These are phyloP conservation scores for Talpa occidentalis DNA, from an alignment of 2,113 vertebrate species.

Conservation along the genomic window DNA sequence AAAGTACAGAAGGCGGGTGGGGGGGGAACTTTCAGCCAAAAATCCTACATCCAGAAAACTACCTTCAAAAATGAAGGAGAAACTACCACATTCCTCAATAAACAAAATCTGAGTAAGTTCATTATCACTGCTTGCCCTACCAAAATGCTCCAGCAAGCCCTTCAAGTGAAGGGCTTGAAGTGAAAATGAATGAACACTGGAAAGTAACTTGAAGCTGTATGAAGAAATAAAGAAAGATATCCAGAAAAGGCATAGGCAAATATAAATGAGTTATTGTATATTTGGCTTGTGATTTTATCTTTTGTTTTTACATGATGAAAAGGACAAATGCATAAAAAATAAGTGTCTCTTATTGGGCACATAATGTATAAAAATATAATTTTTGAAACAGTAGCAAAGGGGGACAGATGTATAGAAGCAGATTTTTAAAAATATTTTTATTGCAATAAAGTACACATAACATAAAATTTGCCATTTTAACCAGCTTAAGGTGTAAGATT, in stretches of 20 bases:
- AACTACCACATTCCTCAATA: background rate
- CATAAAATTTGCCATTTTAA: background rate
- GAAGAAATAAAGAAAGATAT: background rate
- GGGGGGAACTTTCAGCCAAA: background rate
- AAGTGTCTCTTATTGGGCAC: background rate
- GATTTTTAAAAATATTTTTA: background rate
- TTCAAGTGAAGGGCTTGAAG: too few relatives aligned
- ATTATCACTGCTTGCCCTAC: background rate
- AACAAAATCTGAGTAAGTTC: background rate
- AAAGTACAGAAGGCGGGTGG: background rate
- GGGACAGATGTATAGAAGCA: background rate
- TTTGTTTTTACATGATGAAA: constrained; percentile 17
- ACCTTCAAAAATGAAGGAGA: background rate
- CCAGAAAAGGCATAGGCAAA: background rate
- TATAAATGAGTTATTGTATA: background rate
- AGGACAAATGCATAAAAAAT: constrained; percentile 4
- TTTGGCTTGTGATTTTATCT: background rate
- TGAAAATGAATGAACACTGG: background rate
- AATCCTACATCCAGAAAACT: constrained; percentile 17
- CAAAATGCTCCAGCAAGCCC: background rate
- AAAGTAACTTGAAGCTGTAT: background rate
- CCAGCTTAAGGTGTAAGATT: background rate
- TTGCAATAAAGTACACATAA: background rate
- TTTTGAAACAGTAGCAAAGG: background rate
- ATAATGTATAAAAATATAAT: background rate